Evolutionary conservation across 23 tunicate species (phyloP).

Genomic region (Ascidia mentula): DNA sequence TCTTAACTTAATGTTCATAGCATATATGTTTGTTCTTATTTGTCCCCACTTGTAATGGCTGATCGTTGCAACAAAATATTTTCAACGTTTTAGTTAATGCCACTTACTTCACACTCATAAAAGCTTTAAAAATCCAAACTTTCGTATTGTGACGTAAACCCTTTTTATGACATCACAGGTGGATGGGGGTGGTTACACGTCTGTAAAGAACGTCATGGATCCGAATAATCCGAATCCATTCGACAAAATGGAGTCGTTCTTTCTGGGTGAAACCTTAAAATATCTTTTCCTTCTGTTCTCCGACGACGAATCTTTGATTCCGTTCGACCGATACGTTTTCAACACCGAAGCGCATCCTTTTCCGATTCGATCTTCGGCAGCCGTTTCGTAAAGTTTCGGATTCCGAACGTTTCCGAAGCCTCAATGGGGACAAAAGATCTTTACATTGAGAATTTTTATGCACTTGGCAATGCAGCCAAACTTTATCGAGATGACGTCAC

Average conservation of each 20-base stretch:
- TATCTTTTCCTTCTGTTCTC: slow-evolving; percentile 85
- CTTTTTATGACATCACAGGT: background rate
- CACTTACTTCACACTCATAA: too few relatives aligned
- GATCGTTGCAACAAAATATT: too few relatives aligned
- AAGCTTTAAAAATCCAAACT: too few relatives aligned
- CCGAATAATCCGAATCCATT: slow-evolving; percentile 60
- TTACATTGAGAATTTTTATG: too few relatives aligned
- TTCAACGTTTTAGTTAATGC: too few relatives aligned
- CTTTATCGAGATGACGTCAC: too few relatives aligned
- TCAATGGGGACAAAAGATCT: too few relatives aligned
- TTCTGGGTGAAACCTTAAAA: slow-evolving; percentile 95
- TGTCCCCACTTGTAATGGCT: too few relatives aligned
- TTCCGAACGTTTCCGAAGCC: background rate
- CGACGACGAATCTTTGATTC: slow-evolving; percentile 61
- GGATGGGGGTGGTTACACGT: slow-evolving; percentile 71
- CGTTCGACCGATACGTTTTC: slow-evolving; percentile 80
- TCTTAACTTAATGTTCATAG: too few relatives aligned
- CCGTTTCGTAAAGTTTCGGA: slow-evolving; percentile 38
- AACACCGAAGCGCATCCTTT: slow-evolving; percentile 99
- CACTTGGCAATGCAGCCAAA: too few relatives aligned
- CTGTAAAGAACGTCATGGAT: slow-evolving; percentile 85
- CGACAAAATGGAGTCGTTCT: slow-evolving; percentile 98
- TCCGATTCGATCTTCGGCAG: slow-evolving; percentile 61
- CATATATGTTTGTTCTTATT: too few relatives aligned
- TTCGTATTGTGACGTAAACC: background rate